Base-by-base conservation (phyloP, 2,888 invertebrate genomes). In the Drosophila silvestris region DNA sequence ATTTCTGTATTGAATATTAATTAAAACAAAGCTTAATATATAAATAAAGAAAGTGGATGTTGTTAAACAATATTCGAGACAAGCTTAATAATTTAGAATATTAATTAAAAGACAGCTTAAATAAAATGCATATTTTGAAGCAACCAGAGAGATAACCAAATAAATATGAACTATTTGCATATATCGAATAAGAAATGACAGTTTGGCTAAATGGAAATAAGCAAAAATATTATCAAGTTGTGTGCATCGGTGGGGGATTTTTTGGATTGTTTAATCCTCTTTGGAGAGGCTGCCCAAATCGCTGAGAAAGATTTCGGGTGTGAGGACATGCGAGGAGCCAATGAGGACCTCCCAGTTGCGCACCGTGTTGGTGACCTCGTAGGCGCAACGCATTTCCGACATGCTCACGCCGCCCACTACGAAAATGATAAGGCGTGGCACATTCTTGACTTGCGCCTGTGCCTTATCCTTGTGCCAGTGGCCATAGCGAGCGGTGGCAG, bases 321-420 rank as follows among this genome's bases (percentile, higher is more conserved):
- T 98, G 84, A 99, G 95, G 91, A 99, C 96, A 93, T 99, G 99
- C 56, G 99, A 99, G 4, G 98, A 98, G 69, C 99, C 99, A 84
- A 99, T 96, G 91, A 99, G 97, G 60, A 99, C 98, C 94, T 99
- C 99, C 99, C 99, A 99, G 94, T 99, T 99, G 94, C 99, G 99
- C 84, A 96, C 95, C 10, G 97, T 96, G 85, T 97, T 97, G 63
- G 99, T 98, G 58, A 99, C 99, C 94, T 99, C 99, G 93, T 99
- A 99, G 22, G 98, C 99, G 93, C 97, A 97, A 79, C 99, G 96
- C 94, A 99, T 98, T 94, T 99, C 99, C 0, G 99, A 99, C 95
- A 98, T 99, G 82, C 97, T 97, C 41, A 97, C 95, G 85, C 99
- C 99, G 77, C 99, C 99, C 77, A 99, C 97, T 77, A 99, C 95